A percentile compares a stretch with the other conserved stretches of the same genome.
phyloP scores from a whole-genome alignment of 2,113 vertebrate genomes.

The Apistogramma diplotaenia region DNA sequence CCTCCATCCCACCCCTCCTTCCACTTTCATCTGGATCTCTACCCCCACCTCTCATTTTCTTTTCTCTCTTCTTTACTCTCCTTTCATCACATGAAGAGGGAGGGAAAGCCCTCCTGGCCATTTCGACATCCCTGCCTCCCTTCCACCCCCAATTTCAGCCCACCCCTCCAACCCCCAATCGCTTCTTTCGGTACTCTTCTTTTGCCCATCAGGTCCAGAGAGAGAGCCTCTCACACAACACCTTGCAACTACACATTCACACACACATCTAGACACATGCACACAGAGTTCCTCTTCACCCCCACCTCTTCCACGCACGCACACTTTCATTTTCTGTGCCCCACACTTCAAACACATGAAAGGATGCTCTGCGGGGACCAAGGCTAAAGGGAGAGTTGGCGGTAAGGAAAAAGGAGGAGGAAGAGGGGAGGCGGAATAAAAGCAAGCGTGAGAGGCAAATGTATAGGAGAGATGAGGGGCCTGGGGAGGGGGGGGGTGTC shows the following conservation, averaged over 20 bases:
- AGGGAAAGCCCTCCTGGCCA: conserved; percentile 66
- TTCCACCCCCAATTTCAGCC: conserved; percentile 26
- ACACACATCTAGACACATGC: conserved; percentile 22
- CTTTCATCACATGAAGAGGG: conserved; percentile 71
- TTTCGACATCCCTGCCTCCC: conserved; percentile 42
- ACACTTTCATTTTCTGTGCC: conserved; percentile 79
- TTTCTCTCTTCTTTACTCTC: conserved; percentile 41
- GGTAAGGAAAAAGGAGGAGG: conserved; percentile 45
- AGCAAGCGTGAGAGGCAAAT: conserved; percentile 61
- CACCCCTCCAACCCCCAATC: background rate
- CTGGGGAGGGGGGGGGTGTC: conserved; percentile 12
- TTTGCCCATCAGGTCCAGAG: conserved; percentile 66
- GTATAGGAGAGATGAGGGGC: conserved; percentile 35
- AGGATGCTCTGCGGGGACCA: conserved; percentile 79
- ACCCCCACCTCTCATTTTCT: conserved; percentile 42
- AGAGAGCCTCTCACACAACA: conserved; percentile 67
- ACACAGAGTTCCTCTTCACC: conserved; percentile 44
- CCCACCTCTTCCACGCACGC: conserved; percentile 59
- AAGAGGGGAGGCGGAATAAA: conserved; percentile 50
- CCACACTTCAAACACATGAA: conserved; percentile 83
- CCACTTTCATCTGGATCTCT: conserved; percentile 66
- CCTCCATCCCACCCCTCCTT: conserved; percentile 36
- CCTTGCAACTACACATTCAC: conserved; percentile 49
- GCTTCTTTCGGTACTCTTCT: conserved; percentile 45
- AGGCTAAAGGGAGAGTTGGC: conserved; percentile 70